phyloP scores from a whole-genome alignment of 1,140 invertebrate species.

The Platorchestia sp. region DNA sequence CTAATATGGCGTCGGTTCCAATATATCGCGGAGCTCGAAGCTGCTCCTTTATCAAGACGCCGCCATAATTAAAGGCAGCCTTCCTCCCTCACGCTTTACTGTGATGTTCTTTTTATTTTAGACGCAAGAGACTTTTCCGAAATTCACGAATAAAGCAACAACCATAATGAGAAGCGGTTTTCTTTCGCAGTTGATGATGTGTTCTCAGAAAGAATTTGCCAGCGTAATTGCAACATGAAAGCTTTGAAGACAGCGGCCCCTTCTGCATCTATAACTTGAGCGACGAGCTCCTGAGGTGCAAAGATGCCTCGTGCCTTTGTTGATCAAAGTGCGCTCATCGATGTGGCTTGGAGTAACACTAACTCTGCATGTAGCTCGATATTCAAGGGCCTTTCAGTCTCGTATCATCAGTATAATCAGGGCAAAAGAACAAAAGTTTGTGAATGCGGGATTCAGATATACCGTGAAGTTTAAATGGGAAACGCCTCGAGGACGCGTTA shows the following conservation, averaged over 20 bases:
- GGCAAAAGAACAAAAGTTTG: not conserved
- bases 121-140: not conserved
- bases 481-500: too few relatives aligned
- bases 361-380: not conserved
- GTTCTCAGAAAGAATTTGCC: conserved; percentile 15
- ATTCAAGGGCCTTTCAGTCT: not conserved
- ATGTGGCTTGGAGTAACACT: not conserved
- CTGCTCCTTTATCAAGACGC: conserved; percentile 38
- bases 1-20: conserved; percentile 53
- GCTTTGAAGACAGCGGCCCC: not conserved
- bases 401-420: not conserved
- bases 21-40: conserved; percentile 14
- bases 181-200: conserved; percentile 34
- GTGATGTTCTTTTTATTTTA: conserved; percentile 43
- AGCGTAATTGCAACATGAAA: conserved; percentile 43
- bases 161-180: conserved; percentile 43
- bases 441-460: not conserved
- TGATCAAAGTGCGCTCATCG: not conserved
- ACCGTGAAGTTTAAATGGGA: too few relatives aligned
- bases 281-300: not conserved
- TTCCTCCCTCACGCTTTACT: conserved; percentile 23
- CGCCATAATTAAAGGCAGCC: conserved; percentile 45
- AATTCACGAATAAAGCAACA: conserved; percentile 35
- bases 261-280: not conserved
- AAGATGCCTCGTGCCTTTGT: not conserved